Conservation (phyloP, 2,888 invertebrate species). For the Agonum fuliginosum region DNA sequence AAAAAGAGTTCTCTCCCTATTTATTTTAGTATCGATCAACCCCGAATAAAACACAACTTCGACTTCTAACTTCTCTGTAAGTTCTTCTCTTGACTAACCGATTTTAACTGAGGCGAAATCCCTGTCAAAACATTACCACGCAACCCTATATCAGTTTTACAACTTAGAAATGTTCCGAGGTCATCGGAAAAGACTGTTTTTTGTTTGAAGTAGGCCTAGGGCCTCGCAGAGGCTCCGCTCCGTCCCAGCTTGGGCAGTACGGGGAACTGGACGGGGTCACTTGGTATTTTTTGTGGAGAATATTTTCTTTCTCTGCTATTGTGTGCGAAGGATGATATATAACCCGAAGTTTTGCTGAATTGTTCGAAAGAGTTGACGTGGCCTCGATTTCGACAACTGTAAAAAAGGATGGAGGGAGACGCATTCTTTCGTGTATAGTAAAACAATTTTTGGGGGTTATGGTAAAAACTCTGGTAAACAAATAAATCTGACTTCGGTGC, state of each 20-base stretch:
- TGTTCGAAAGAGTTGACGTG: conserved; percentile 51
- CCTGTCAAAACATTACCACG: conserved; percentile 55
- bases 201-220: conserved; percentile 35
- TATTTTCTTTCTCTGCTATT: conserved; percentile 31
- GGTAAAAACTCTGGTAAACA: no score
- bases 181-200: conserved; percentile 48
- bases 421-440: background rate
- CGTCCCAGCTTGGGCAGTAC: background rate
- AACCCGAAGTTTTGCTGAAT: conserved; percentile 37
- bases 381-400: conserved; percentile 32
- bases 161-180: conserved; percentile 52
- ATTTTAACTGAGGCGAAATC: conserved; percentile 51
- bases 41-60: background rate
- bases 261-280: conserved; percentile 45
- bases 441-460: no score
- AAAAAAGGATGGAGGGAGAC: background rate
- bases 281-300: conserved; percentile 45
- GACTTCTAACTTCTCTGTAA: background rate
- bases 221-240: background rate
- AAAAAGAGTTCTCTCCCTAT: no score
- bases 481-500: no score
- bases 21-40: no score
- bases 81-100: conserved; percentile 11
- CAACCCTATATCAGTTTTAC: conserved; percentile 59
- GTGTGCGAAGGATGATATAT: conserved; percentile 47